Evolutionary conservation across 2,888 invertebrate species (phyloP).

Genomic region (Scaptomyza tumidula): DNA sequence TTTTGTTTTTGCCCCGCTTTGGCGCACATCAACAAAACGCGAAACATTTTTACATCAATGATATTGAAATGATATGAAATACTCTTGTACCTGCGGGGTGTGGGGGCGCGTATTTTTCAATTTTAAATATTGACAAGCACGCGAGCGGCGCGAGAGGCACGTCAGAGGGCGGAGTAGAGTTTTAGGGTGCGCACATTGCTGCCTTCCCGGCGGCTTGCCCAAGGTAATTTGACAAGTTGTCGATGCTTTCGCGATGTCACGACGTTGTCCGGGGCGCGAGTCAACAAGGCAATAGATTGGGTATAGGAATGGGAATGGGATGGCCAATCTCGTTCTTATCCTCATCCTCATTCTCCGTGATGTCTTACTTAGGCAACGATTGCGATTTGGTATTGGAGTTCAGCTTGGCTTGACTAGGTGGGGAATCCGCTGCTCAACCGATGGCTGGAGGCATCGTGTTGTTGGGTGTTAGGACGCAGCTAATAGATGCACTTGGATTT

Average conservation of each 20-base stretch:
- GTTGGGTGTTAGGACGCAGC: constrained; percentile 60
- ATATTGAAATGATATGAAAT: constrained; percentile 78
- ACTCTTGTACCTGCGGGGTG: constrained; percentile 44
- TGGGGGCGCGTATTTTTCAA: constrained; percentile 61
- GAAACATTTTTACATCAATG: constrained; percentile 67
- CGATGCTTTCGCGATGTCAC: constrained; percentile 75
- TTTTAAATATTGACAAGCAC: constrained; percentile 67
- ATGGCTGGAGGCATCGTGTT: constrained; percentile 52
- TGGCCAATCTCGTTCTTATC: neutral
- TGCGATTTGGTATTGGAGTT: constrained; percentile 9
- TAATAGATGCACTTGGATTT: constrained; percentile 72
- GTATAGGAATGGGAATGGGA: neutral
- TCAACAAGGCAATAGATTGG: constrained; percentile 47
- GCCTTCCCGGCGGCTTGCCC: constrained; percentile 64
- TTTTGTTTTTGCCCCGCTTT: constrained; percentile 36
- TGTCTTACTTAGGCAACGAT: constrained; percentile 53
- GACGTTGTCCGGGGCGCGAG: constrained; percentile 47
- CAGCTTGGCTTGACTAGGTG: neutral
- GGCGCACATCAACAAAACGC: constrained; percentile 59
- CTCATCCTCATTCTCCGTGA: constrained; percentile 16
- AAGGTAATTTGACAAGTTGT: constrained; percentile 80
- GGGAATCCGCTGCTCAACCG: neutral
- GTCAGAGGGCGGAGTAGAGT: neutral
- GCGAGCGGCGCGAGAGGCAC: constrained; percentile 5
- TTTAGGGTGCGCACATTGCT: constrained; percentile 24